Conservation (phyloP, 2,797 vertebrate species). For the Acomys russatus region DNA sequence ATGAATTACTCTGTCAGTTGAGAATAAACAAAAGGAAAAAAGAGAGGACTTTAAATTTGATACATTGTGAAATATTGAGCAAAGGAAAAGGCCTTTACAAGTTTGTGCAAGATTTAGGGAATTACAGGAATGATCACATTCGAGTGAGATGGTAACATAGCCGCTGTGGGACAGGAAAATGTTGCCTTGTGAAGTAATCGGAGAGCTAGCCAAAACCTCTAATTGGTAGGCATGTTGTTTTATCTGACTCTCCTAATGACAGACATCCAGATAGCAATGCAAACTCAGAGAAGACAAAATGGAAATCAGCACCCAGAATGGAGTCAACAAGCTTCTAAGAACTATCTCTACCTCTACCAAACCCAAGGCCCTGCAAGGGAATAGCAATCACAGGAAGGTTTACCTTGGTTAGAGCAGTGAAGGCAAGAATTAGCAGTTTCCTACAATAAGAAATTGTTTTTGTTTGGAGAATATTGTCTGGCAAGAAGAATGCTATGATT, state of each 20-base stretch:
- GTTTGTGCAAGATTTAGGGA: background rate
- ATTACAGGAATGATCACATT: background rate
- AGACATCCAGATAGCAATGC: background rate
- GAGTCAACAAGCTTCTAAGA: accelerated
- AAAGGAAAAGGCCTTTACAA: background rate
- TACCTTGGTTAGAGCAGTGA: background rate
- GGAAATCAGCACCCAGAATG: background rate
- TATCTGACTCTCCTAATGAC: background rate
- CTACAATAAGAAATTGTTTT: background rate
- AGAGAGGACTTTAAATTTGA: background rate
- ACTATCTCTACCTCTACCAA: background rate
- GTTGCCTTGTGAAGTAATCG: background rate
- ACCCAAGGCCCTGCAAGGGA: accelerated
- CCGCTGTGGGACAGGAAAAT: no score
- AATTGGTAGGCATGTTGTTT: background rate
- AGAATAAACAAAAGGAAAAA: background rate
- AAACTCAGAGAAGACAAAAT: background rate
- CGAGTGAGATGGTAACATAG: background rate
- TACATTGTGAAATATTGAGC: background rate
- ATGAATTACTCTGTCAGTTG: slow-evolving; percentile 19
- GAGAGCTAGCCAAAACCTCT: background rate
- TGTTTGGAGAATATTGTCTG: background rate
- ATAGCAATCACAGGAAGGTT: background rate
- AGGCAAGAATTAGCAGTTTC: background rate
- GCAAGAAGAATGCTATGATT: background rate